Conservation (phyloP, 2,113 vertebrate species). For the Psilopogon haemacephalus region DNA sequence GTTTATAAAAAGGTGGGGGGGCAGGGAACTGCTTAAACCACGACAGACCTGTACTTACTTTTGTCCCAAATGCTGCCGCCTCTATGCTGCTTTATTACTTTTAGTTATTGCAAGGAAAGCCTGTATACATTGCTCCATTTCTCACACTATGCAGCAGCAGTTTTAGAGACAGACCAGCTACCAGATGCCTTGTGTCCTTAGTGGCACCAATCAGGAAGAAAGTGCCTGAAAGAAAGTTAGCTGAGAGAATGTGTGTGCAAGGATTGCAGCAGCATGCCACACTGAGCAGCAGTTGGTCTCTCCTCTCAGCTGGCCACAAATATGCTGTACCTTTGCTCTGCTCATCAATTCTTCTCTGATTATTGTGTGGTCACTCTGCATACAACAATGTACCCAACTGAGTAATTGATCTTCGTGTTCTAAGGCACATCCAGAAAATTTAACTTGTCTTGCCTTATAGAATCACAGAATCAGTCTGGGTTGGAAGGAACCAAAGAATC, state of each 20-base stretch:
- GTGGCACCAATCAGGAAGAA: neutral
- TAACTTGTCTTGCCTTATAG: neutral
- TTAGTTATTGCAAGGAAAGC: neutral
- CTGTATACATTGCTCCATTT: neutral
- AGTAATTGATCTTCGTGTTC: neutral
- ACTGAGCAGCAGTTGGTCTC: neutral
- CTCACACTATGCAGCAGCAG: neutral
- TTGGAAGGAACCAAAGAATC: too few relatives aligned
- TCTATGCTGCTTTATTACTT: neutral
- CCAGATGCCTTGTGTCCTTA: neutral
- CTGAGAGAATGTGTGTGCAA: accelerated
- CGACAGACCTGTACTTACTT: neutral
- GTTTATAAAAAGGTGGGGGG: too few relatives aligned
- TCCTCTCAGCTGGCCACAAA: neutral
- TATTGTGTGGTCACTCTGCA: neutral
- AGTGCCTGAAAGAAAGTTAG: neutral
- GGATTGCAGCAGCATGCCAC: accelerated
- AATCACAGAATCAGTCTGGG: too few relatives aligned
- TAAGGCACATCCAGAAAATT: neutral
- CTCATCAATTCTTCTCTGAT: neutral
- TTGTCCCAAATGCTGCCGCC: neutral
- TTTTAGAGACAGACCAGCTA: neutral
- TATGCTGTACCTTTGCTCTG: neutral
- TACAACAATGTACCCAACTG: neutral
- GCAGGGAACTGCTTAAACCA: too few relatives aligned